Evolutionary conservation across 2,888 invertebrate species (phyloP), one percentile per base, ranked within the genome.

Genomic region (Tholera decimalis): DNA sequence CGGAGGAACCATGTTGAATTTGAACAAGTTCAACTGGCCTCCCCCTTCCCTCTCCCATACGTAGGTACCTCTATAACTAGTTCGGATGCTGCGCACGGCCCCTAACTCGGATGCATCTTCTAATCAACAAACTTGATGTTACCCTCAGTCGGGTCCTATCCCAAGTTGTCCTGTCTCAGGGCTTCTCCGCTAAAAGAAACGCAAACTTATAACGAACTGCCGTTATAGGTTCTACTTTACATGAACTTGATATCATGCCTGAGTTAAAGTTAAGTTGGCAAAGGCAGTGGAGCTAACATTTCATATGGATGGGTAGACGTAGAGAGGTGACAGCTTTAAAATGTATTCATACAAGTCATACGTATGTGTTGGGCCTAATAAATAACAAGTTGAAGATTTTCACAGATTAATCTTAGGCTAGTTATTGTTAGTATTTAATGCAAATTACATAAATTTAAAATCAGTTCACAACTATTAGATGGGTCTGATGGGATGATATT

Each of bases 101-200:
- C 35, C 24, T 24, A 15, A n/a, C 15, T n/a, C 15, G 22, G n/a
- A 28, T 46, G 22, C 35, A 41, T 46, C 51, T 24, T 28, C 33
- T 68, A 58, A 55, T 70, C 46, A 56, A 62, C 46, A 71, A 71
- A 69, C 15, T 60, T 30, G 3, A 46, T 33, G 20, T 67, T 11
- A 20, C 30, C 35, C 22, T 30, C 8, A 59, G 28, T 33, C 15
- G 22, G 15, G 44, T 22, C 33, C 13, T 30, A n/a, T 0, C 4
- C 9, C 24, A 6, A 43, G 24, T 18, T 6, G 2, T 7, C 8
- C 22, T 15, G 15, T 5, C 22, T 7, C 24, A 2, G 5, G 30
- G 28, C 46, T 44, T 37, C n/a, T 24, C 35, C 15, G 9, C 33
- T 30, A 35, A n/a, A 26, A 35, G 35, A 28, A 9, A 47, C 30